Evolutionary conservation across 2,797 vertebrate species (phyloP), one percentile per base, ranked within the genome.

Genomic region (Eulemur mongoz): DNA sequence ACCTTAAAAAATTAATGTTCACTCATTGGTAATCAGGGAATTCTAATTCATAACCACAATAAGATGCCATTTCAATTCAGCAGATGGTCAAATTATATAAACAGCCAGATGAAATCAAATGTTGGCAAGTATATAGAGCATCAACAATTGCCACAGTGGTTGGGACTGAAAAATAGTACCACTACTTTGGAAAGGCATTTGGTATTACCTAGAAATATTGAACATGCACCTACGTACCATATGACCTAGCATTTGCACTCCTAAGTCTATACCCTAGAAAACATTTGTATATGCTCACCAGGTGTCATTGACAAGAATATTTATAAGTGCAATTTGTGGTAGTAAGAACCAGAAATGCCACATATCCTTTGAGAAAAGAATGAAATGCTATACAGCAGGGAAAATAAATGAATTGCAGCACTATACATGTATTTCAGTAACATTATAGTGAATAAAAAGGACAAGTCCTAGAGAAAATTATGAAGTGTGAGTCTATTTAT

Each of bases 261-360:
- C 15, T 23, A 38, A 48, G 57, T n/a, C 4, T 30, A 38, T 38
- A 27, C 8, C 14, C 3, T 32, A 69, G 12, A 23, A 88, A 57
- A 45, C 4, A 12, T 25, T 48, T 30, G 5, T 61, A 9, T 8
- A 4, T 12, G 12, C 12, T 20, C 25, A 8, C 18, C 7, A 0
- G 38, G 3, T 57, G 2, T 40, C 72, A 40, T 2, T 75, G 27
- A 38, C 14, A 78, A 69, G 8, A 59, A 48, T 22, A 5, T 30
- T 89, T 8, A 2, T 54, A 45, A 50, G 13, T 25, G 32, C 2
- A 45, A 40, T 57, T 7, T 83, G 20, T 27, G 40, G 40, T 43
- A 75, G 4, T 22, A 76, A 20, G 12, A 76, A 30, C 4, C 27
- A 7, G 18, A 87, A 73, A 83, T 6, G 4, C 1, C 22, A 80